Evolutionary conservation across 2,888 invertebrate species (phyloP).

Genomic region (Fissipunctia ypsillon): DNA sequence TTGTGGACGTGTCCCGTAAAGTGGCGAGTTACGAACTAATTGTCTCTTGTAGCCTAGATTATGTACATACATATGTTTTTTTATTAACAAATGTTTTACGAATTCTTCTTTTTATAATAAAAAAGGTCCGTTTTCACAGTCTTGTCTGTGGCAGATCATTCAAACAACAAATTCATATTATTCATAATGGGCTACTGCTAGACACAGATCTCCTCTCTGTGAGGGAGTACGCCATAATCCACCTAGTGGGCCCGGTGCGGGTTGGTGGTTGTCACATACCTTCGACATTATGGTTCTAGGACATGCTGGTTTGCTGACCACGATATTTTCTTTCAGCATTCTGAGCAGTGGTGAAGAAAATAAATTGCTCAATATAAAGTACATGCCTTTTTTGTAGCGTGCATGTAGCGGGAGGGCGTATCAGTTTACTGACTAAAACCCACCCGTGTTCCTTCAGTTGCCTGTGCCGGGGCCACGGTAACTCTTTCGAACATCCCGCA

Average conservation of each 20-base stretch:
- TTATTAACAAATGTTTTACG: neutral
- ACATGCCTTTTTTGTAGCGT: no score
- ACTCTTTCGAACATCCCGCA: no score
- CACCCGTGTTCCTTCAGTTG: no score
- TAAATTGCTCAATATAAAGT: no score
- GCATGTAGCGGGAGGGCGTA: no score
- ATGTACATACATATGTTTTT: neutral
- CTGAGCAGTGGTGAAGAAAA: neutral
- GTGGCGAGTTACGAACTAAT: slow-evolving; percentile 37
- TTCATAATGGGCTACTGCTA: neutral
- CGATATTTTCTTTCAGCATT: neutral
- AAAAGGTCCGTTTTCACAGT: neutral
- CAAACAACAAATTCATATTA: neutral
- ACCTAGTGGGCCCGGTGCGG: no score
- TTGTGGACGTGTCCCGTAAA: slow-evolving; percentile 50
- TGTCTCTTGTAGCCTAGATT: slow-evolving; percentile 23
- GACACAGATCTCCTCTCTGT: no score
- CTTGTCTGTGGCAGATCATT: neutral
- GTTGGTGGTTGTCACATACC: no score
- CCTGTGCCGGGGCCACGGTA: no score
- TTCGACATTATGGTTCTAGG: neutral
- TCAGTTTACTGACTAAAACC: no score
- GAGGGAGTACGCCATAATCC: neutral
- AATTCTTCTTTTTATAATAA: neutral
- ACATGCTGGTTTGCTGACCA: neutral